Base-by-base conservation (phyloP, 2,888 invertebrate species). In the Venusia cambrica region DNA sequence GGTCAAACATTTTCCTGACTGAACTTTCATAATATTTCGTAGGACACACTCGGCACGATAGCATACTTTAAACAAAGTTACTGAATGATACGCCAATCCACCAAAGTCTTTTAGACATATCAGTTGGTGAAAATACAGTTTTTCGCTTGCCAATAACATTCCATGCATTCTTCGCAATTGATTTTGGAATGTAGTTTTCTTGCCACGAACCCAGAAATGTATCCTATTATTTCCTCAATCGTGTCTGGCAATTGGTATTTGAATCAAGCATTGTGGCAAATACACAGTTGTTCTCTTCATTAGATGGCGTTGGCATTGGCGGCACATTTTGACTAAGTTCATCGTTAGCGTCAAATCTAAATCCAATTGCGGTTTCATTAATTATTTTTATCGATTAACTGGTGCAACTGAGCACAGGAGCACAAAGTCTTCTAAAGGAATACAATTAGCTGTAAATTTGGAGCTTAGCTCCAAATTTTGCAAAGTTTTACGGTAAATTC, bases 371-470 rank as follows among this genome's bases (percentile, higher is more conserved):
- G 14, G 22, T 24, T 10, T 16, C 24, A 17, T 16, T 25, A 16
- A 16, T 16, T n/a, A 16, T 4, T 16, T 16, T 16, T 6, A 18
- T 32, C 18, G 12, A 25, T 10, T 26, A 19, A 26, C 12, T 12
- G 16, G 16, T 16, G 11, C 26, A 34, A 26, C 26, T 34, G 5
- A 34, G 13, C 12, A 34, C 25, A 11, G 26, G 19, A 26, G n/a
- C n/a, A n/a, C n/a, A n/a, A 34, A 11, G 18, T 34, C 14, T 8
- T 34, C 32, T 5, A 32, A 24, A 2, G 32, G 24, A 5, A 20
- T 30, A 16, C 16, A 16, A 16, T 16, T 30, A 6, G 15, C 30
- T 8, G 20, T 30, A 9, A 30, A 30, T 19, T 30, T 12, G 8
- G 21, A 30, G 14, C 30, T 6, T 6, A 30, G 19, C 5, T 30